These are phyloP conservation scores for Zoroaster sp. DNA, from an alignment of 53 echinoderm and acorn worm species.

Conservation along the genomic window DNA sequence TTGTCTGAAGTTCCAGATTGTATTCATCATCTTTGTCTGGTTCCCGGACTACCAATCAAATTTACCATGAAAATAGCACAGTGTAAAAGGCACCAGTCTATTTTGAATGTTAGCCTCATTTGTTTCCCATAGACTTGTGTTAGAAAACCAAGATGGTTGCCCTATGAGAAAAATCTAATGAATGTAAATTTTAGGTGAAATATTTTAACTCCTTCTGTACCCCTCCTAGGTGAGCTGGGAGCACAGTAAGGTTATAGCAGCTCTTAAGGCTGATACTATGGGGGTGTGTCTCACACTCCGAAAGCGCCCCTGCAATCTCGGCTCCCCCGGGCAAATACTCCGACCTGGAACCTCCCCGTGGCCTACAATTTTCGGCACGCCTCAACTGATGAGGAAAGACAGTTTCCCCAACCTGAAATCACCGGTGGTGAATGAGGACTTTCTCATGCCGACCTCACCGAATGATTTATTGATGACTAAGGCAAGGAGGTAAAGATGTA, in stretches of 20 bases:
- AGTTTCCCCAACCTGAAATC: conserved; percentile 26
- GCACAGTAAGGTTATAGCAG: conserved; percentile 81
- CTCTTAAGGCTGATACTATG: conserved; percentile 69
- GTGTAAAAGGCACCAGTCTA: no score
- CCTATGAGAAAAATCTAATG: no score
- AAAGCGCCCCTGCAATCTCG: conserved; percentile 84
- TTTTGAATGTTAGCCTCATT: no score
- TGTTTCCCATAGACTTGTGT: no score
- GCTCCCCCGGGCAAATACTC: conserved; percentile 80
- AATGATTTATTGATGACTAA: conserved; percentile 22
- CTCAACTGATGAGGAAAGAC: conserved; percentile 25
- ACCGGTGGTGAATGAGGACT: conserved; percentile 17
- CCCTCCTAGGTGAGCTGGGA: conserved; percentile 86
- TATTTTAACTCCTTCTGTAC: no score
- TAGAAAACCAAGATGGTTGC: no score
- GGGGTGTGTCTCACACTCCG: conserved; percentile 85
- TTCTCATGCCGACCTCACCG: conserved; percentile 36
- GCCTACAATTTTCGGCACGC: conserved; percentile 1
- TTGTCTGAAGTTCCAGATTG: no score
- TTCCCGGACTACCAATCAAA: no score
- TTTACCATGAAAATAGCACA: no score
- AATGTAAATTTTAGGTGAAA: no score
- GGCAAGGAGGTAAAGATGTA: conserved; percentile 5
- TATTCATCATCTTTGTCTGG: no score
- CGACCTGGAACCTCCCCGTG: conserved; percentile 40